phyloP scores from a whole-genome alignment of 2,888 invertebrate genomes.

The Daptonema setosum region DNA sequence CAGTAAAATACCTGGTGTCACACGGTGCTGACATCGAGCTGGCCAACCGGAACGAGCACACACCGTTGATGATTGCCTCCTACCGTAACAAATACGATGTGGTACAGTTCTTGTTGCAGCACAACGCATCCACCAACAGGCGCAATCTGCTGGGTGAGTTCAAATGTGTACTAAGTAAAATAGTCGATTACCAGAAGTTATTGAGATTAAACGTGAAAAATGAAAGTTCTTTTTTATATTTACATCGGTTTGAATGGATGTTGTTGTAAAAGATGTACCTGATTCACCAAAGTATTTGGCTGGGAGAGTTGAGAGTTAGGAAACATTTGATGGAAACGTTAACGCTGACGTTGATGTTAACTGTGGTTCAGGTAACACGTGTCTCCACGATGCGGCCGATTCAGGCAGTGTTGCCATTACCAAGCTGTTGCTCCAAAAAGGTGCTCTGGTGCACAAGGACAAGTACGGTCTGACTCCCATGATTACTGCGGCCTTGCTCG shows the following conservation, averaged over 20 bases:
- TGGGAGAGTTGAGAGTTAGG: too few relatives aligned
- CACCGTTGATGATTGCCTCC: conserved; percentile 91
- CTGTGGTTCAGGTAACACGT: conserved; percentile 56
- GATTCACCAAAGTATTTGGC: too few relatives aligned
- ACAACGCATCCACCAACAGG: conserved; percentile 73
- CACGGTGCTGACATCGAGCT: conserved; percentile 85
- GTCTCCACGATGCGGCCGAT: conserved; percentile 91
- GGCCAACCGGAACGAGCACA: conserved; percentile 64
- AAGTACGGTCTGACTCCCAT: conserved; percentile 88
- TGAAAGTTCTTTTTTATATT: too few relatives aligned
- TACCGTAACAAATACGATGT: conserved; percentile 80
- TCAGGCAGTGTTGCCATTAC: conserved; percentile 77
- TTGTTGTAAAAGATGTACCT: too few relatives aligned
- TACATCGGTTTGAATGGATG: too few relatives aligned
- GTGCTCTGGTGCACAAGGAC: conserved; percentile 58
- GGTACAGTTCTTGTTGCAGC: conserved; percentile 60
- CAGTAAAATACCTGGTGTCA: conserved; percentile 60
- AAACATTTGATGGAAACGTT: too few relatives aligned
- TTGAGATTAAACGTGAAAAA: too few relatives aligned
- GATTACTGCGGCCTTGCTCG: conserved; percentile 65
- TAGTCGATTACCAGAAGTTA: too few relatives aligned
- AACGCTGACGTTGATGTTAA: too few relatives aligned
- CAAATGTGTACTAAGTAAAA: too few relatives aligned
- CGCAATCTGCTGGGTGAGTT: conserved; percentile 42
- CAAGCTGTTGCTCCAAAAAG: conserved; percentile 60